phyloP scores from a whole-genome alignment of 2,888 invertebrate species.

The Drosophila mulleri region DNA sequence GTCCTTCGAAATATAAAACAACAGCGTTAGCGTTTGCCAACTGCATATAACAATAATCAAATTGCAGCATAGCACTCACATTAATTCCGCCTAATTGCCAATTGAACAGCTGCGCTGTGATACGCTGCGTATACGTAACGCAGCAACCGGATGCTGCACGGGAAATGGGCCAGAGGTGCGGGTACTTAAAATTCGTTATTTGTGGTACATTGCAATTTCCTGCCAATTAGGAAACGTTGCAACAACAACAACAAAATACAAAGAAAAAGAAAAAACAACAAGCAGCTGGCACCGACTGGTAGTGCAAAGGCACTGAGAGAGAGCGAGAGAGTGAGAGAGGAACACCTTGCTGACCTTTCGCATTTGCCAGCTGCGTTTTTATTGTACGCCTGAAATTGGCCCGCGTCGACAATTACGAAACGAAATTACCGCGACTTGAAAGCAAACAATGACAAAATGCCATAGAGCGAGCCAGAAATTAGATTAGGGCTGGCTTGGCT shows the following conservation, averaged over 20 bases:
- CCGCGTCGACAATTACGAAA: slow-evolving; percentile 56
- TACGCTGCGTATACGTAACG: slow-evolving; percentile 22
- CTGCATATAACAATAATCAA: slow-evolving; percentile 1
- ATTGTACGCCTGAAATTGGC: slow-evolving; percentile 27
- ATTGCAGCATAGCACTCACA: slow-evolving; percentile 16
- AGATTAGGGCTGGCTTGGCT: background rate
- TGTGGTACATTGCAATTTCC: slow-evolving; percentile 40
- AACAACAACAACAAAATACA: background rate
- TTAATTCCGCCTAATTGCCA: slow-evolving; percentile 41
- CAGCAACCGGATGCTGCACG: background rate
- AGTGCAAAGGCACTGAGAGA: background rate
- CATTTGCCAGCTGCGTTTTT: slow-evolving; percentile 22
- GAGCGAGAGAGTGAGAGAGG: too few relatives aligned
- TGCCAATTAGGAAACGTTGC: slow-evolving; percentile 11
- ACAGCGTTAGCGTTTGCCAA: background rate
- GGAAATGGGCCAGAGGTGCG: background rate
- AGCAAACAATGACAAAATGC: slow-evolving; percentile 41
- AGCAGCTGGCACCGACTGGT: slow-evolving; percentile 25
- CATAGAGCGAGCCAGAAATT: background rate
- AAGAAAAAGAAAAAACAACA: background rate
- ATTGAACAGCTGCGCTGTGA: slow-evolving; percentile 3
- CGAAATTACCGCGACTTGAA: slow-evolving; percentile 53
- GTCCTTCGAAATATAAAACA: slow-evolving; percentile 14
- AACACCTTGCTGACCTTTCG: slow-evolving; percentile 40
- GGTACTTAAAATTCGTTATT: slow-evolving; percentile 27